Percentiles rank a stretch among this genome's conserved stretches.
Evolutionary conservation across 2,888 invertebrate species (phyloP).

Genomic region (Rugalucina vietnamica): DNA sequence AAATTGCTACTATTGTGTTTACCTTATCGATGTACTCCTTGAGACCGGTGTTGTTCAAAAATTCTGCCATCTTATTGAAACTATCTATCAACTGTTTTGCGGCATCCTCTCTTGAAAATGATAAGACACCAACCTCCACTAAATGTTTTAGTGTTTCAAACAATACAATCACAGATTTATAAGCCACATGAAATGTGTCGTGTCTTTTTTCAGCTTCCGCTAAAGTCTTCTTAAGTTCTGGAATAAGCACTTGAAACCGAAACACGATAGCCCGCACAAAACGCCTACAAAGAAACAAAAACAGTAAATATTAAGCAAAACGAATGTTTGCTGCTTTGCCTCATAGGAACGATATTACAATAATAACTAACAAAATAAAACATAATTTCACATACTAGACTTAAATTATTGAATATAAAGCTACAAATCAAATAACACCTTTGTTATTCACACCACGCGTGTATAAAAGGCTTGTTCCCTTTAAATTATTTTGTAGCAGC

Average conservation of each 20-base stretch:
- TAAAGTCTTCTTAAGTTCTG: slow-evolving; percentile 45
- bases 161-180: slow-evolving; percentile 31
- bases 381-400: too few species aligned
- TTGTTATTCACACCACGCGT: too few species aligned
- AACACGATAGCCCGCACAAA: slow-evolving; percentile 36
- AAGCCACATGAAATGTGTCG: slow-evolving; percentile 35
- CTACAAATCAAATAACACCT: too few species aligned
- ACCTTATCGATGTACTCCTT: slow-evolving; percentile 53
- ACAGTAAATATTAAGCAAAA: too few species aligned
- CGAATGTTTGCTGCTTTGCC: too few species aligned
- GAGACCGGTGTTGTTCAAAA: slow-evolving; percentile 34
- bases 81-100: slow-evolving; percentile 21
- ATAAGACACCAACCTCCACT: slow-evolving; percentile 34
- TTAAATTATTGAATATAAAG: too few species aligned
- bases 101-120: slow-evolving; percentile 20
- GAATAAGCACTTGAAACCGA: slow-evolving; percentile 47
- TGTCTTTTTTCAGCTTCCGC: slow-evolving; percentile 36
- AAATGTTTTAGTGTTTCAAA: slow-evolving; percentile 37
- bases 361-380: too few species aligned
- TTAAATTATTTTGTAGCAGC: too few species aligned
- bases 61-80: slow-evolving; percentile 36
- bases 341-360: too few species aligned
- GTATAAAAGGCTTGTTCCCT: too few species aligned
- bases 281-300: slow-evolving; percentile 19
- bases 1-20: too few species aligned